Conservation (phyloP, 2,888 invertebrate genomes). For the Aelia acuminata region DNA sequence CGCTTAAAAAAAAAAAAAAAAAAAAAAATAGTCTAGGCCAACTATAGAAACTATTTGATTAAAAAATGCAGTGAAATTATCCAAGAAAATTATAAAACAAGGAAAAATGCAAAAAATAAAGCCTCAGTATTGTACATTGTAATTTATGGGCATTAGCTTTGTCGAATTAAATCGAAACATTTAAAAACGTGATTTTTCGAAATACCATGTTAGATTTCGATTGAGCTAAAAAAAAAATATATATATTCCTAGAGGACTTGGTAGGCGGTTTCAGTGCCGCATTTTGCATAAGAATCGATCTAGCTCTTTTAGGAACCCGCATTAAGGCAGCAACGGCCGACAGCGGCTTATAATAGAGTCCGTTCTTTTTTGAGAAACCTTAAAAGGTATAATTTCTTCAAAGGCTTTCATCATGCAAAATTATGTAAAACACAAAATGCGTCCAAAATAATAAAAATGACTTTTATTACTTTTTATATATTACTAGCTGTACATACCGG, state of each 20-base stretch:
- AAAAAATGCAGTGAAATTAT: too few species aligned
- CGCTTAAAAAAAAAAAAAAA: too few species aligned
- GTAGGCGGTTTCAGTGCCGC: neutral
- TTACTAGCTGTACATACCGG: too few species aligned
- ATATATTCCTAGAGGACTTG: neutral
- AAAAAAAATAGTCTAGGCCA: too few species aligned
- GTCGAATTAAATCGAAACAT: too few species aligned
- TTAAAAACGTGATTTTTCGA: too few species aligned
- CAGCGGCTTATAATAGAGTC: conserved; percentile 13
- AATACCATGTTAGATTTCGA: neutral
- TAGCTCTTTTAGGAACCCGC: neutral
- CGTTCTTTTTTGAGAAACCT: neutral
- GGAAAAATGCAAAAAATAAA: too few species aligned
- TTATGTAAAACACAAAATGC: conserved; percentile 2
- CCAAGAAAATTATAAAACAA: too few species aligned
- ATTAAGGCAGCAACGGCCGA: neutral
- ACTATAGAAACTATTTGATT: too few species aligned
- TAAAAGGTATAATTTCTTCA: conserved; percentile 1
- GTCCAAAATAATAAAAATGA: neutral
- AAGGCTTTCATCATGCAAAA: conserved; percentile 19
- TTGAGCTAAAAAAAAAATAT: neutral
- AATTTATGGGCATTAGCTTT: too few species aligned
- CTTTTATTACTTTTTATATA: neutral
- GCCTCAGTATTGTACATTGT: too few species aligned
- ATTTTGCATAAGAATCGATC: conserved; percentile 4